A percentile compares a stretch with the other conserved stretches of the same genome.
phyloP scores from a whole-genome alignment of 2,888 invertebrate genomes.

The Hecatera dysodea region DNA sequence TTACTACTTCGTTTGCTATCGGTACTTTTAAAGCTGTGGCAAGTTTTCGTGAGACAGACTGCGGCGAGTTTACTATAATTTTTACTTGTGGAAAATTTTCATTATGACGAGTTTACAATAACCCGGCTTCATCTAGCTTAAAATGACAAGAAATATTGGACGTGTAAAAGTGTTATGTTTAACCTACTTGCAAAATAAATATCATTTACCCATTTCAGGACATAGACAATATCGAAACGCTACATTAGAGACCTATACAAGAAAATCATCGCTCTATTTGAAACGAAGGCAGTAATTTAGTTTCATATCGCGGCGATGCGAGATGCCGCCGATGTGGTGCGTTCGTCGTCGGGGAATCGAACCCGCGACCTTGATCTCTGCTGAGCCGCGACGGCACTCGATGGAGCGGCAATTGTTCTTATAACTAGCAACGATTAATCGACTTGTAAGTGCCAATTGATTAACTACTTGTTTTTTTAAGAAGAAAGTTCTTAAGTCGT shows the following conservation, averaged over 20 bases:
- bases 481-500: slow-evolving; percentile 26
- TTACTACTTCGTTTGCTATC: too few species aligned
- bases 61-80: too few species aligned
- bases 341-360: slow-evolving; percentile 48
- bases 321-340: slow-evolving; percentile 36
- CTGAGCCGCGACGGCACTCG: slow-evolving; percentile 41
- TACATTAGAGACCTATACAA: not conserved
- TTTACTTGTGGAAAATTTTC: too few species aligned
- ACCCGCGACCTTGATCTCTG: slow-evolving; percentile 63
- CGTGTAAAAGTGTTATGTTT: too few species aligned
- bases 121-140: too few species aligned
- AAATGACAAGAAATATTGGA: too few species aligned
- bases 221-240: not conserved
- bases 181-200: too few species aligned
- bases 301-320: slow-evolving; percentile 52
- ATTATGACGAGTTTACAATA: too few species aligned
- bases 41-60: too few species aligned
- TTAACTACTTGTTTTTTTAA: slow-evolving; percentile 7
- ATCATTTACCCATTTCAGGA: too few species aligned
- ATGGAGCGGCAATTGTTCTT: slow-evolving; percentile 59
- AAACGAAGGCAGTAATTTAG: slow-evolving; percentile 44
- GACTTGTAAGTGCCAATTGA: slow-evolving; percentile 20
- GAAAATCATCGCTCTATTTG: slow-evolving; percentile 38
- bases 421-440: slow-evolving; percentile 36
- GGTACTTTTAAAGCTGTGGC: too few species aligned